Conservation (phyloP, 2,113 vertebrate genomes). For the Sitta europaea region DNA sequence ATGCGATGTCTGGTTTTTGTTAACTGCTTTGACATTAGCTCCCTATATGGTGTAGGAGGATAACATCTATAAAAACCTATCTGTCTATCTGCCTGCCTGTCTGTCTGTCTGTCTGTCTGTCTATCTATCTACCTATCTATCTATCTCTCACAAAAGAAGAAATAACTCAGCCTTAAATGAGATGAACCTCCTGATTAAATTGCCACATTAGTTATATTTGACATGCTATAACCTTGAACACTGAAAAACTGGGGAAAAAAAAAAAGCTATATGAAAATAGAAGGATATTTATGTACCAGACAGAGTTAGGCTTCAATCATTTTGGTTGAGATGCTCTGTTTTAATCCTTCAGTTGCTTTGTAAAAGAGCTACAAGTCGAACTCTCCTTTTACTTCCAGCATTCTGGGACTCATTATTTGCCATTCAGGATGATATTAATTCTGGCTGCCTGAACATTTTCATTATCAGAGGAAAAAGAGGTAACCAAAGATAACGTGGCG, state of each 20-base stretch:
- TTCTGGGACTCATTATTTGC: conserved; percentile 27
- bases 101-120: neutral
- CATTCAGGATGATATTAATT: conserved; percentile 10
- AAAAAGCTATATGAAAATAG: neutral
- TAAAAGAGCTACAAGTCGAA: neutral
- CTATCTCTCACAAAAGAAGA: neutral
- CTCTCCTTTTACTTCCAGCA: neutral
- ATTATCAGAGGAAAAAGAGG: conserved; percentile 51
- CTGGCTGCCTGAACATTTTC: conserved; percentile 56
- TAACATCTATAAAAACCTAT: neutral
- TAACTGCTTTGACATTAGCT: neutral
- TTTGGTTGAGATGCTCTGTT: neutral
- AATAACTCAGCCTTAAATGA: neutral
- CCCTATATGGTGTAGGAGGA: neutral
- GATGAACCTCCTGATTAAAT: conserved; percentile 1
- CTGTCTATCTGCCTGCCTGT: neutral
- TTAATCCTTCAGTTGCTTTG: neutral
- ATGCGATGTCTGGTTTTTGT: neutral
- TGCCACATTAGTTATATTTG: conserved; percentile 1
- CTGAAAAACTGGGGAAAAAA: neutral
- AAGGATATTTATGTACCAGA: neutral
- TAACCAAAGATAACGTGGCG: conserved; percentile 36
- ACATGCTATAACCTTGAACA: neutral
- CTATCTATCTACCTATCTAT: neutral
- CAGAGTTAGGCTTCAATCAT: neutral